Percentiles rank a stretch among this genome's conserved stretches.
Evolutionary conservation across 2,797 vertebrate species (phyloP).

Genomic region (Pangasius macronema): DNA sequence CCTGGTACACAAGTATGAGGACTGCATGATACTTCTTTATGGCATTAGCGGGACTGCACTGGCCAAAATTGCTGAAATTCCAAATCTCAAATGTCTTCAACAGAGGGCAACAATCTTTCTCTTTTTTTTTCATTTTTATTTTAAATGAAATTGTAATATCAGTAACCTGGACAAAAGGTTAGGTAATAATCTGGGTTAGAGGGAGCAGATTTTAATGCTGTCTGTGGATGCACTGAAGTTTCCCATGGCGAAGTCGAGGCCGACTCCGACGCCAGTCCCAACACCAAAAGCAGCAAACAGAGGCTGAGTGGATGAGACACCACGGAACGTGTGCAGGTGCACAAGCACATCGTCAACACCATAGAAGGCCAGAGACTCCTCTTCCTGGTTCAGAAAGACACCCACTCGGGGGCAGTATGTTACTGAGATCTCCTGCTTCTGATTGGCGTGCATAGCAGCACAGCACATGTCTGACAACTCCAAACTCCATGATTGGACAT

Average conservation of each 20-base stretch:
- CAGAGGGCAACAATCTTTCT: not conserved
- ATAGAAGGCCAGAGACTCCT: constrained; percentile 70
- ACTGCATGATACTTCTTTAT: not conserved
- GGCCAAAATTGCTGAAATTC: not conserved
- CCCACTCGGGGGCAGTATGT: constrained; percentile 77
- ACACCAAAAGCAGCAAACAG: constrained; percentile 74
- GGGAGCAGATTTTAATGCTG: constrained; percentile 77
- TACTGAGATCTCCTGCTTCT: constrained; percentile 74
- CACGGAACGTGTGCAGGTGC: constrained; percentile 71
- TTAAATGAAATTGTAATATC: not conserved
- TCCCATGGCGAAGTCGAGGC: constrained; percentile 77
- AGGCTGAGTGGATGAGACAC: constrained; percentile 68
- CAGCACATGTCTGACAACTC: constrained; percentile 80
- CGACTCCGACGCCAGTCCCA: constrained; percentile 78
- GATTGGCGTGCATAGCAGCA: constrained; percentile 74
- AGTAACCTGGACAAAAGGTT: too few species aligned
- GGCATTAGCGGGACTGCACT: not conserved
- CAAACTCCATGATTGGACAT: constrained; percentile 79
- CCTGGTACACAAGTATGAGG: not conserved
- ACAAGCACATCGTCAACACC: constrained; percentile 73
- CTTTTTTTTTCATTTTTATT: not conserved
- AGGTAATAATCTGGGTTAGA: constrained; percentile 56
- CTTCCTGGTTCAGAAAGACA: constrained; percentile 69
- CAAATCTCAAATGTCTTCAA: not conserved
- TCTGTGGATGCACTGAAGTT: constrained; percentile 73